Percentiles rank a stretch among this genome's conserved stretches.
phyloP scores from a whole-genome alignment of 2,888 invertebrate genomes.

The Nesidiocoris tenuis region DNA sequence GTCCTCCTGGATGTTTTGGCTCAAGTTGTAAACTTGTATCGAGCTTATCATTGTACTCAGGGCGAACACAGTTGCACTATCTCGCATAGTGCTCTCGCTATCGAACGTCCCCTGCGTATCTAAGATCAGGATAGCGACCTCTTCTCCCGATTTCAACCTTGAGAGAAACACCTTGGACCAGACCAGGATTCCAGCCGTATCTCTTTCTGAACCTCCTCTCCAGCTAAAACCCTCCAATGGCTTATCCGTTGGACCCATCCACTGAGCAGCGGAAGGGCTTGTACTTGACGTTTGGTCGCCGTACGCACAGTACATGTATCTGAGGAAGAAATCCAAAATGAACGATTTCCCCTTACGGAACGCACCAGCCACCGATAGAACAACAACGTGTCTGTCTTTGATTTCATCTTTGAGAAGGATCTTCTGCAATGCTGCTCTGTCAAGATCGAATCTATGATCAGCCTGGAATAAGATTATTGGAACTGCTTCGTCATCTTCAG shows the following conservation, averaged over 20 bases:
- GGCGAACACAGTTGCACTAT: conserved; percentile 97
- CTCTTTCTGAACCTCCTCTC: conserved; percentile 86
- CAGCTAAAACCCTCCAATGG: conserved; percentile 89
- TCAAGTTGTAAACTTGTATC: conserved; percentile 92
- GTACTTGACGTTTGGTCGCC: conserved; percentile 52
- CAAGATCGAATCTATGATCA: conserved; percentile 82
- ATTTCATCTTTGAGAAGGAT: conserved; percentile 74
- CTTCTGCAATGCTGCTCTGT: conserved; percentile 72
- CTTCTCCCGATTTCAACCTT: conserved; percentile 69
- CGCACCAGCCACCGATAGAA: conserved; percentile 94
- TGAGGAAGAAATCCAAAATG: conserved; percentile 90
- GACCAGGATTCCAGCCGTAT: conserved; percentile 92
- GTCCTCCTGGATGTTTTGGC: conserved; percentile 95
- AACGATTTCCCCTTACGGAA: conserved; percentile 98
- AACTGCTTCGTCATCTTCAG: conserved; percentile 60
- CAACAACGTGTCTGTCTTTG: conserved; percentile 78
- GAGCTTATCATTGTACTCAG: conserved; percentile 96
- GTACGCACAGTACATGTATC: conserved; percentile 72
- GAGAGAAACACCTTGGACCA: conserved; percentile 87
- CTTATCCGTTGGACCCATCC: conserved; percentile 79
- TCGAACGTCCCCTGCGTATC: conserved; percentile 98
- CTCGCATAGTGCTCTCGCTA: conserved; percentile 91
- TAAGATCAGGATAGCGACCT: conserved; percentile 80
- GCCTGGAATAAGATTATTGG: conserved; percentile 79
- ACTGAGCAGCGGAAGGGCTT: conserved; percentile 57